A percentile compares a stretch with the other conserved stretches of the same genome.
Evolutionary conservation across 2,797 vertebrate species (phyloP).

Genomic region (Pagetopsis macropterus): DNA sequence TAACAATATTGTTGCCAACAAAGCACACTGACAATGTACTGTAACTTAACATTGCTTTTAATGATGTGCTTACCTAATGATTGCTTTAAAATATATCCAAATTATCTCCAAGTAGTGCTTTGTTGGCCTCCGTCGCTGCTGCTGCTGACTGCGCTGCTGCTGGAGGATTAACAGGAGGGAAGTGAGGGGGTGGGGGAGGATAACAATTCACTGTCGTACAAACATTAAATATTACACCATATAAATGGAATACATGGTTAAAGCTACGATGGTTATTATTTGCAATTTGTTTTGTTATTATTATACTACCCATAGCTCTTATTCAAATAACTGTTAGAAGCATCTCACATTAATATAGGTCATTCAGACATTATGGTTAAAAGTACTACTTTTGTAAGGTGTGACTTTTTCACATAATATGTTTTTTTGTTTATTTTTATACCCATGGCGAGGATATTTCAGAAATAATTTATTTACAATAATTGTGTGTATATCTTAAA

Average conservation of each 20-base stretch:
- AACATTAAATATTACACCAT: background rate
- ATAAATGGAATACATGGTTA: background rate
- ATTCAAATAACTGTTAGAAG: too few relatives aligned
- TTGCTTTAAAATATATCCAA: conserved; percentile 52
- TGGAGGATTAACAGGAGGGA: conserved; percentile 71
- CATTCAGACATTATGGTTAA: too few relatives aligned
- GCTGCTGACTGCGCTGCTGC: conserved; percentile 52
- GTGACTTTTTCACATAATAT: too few relatives aligned
- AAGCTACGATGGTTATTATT: too few relatives aligned
- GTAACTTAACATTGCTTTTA: accelerated
- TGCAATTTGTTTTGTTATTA: too few relatives aligned
- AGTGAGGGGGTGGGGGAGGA: conserved; percentile 63
- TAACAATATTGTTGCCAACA: accelerated
- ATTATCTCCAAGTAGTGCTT: conserved; percentile 59
- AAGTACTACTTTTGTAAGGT: too few relatives aligned
- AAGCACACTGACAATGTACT: accelerated
- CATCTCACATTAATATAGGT: too few relatives aligned
- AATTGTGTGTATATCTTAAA: too few relatives aligned
- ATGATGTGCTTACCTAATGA: conserved; percentile 57
- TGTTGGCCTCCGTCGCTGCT: conserved; percentile 70
- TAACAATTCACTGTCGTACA: conserved; percentile 25
- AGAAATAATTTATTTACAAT: too few relatives aligned
- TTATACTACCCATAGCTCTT: too few relatives aligned
- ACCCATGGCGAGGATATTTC: too few relatives aligned
- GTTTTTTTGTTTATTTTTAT: too few relatives aligned